These are phyloP conservation scores for Venustoraphidia nigricollis DNA, from an alignment of 2,888 invertebrate genomes.

Conservation along the genomic window DNA sequence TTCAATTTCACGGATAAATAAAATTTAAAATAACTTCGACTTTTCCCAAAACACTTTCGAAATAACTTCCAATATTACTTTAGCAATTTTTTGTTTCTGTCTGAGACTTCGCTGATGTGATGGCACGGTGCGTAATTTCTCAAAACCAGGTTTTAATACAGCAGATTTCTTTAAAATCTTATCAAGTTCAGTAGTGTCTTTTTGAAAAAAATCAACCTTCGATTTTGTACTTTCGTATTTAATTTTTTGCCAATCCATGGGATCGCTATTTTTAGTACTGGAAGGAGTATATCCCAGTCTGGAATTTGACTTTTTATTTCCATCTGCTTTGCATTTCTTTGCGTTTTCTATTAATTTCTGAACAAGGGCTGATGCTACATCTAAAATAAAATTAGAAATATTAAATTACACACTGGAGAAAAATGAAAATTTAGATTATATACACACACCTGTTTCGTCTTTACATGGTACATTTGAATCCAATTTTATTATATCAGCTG, in stretches of 20 bases:
- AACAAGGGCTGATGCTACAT: neutral
- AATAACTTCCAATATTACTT: slow-evolving; percentile 24
- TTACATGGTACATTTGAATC: no score
- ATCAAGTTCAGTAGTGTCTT: slow-evolving; percentile 32
- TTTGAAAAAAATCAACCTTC: slow-evolving; percentile 26
- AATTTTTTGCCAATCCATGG: slow-evolving; percentile 23
- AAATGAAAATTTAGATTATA: no score
- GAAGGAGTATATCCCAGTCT: neutral
- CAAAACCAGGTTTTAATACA: slow-evolving; percentile 45
- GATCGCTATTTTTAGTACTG: slow-evolving; percentile 21
- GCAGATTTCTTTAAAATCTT: slow-evolving; percentile 45
- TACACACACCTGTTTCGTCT: no score
- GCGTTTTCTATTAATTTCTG: neutral
- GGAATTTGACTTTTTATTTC: neutral
- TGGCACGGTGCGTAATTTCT: slow-evolving; percentile 43
- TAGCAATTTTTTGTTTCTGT: slow-evolving; percentile 37
- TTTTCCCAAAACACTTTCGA: no score
- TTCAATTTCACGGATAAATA: neutral
- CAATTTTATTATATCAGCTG: no score
- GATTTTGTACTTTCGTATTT: slow-evolving; percentile 14
- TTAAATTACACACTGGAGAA: neutral
- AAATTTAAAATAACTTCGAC: no score
- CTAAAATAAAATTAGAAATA: neutral
- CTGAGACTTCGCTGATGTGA: slow-evolving; percentile 40
- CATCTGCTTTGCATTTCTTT: neutral